Evolutionary conservation across 2,113 vertebrate species (phyloP), one percentile per base, ranked within the genome.

Genomic region (Falcunculus frontatus): DNA sequence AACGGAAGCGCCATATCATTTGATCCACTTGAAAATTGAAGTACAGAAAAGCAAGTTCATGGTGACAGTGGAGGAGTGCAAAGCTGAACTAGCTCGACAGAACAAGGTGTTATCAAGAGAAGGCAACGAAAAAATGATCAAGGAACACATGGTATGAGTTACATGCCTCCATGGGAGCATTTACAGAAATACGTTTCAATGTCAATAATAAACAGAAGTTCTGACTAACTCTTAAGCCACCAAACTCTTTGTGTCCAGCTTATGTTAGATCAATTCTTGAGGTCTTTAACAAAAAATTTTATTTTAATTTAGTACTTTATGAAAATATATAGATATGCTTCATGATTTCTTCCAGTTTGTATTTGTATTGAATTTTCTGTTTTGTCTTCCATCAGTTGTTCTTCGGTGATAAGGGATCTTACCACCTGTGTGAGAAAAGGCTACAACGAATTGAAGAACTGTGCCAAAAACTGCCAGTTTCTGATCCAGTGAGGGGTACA

Each of bases 11-110:
- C 99, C 99, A 0, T 98, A 98, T 90, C 99, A 99, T 94, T 97
- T 99, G 95, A 98, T 99, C 65, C 98, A 98, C 79, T 97, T 99
- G 69, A 99, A 98, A 94, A 98, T 99, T 84, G 98, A 98, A 42
- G 98, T 98, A 68, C 99, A 99, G 95, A 98, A 96, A 81, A 98
- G 94, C 57, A 97, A 97, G 83, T 98, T 99, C 56, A 86, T 97
- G 73, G 89, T 95, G 39, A 98, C 97, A 23, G 91, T 99, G 26
- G 98, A 99, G 85, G 99, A 99, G 47, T 99, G 99, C 97, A 98
- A 95, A 94, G 80, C 76, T 18, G 99, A 99, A 96, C 97, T 99
- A 92, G 97, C 97, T 91, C 97, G 98, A 74, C 98, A 99, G 97
- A 98, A 98, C 67, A 98, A 97, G 85, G 95, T 98, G 46, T 79